phyloP scores from a whole-genome alignment of 2,888 invertebrate species.

The Anoplius nigerrimus region DNA sequence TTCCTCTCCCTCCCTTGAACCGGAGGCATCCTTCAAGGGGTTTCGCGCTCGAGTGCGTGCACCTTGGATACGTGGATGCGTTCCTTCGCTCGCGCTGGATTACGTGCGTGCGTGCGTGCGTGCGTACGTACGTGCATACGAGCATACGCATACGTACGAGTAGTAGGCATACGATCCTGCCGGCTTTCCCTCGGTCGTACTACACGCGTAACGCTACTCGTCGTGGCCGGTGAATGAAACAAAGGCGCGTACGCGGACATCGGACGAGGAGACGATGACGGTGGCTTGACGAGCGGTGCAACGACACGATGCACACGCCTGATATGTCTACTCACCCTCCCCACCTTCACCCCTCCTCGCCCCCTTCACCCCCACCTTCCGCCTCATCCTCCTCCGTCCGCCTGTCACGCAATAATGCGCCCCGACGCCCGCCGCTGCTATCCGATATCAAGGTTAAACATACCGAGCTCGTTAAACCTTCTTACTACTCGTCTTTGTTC shows the following conservation, averaged over 20 bases:
- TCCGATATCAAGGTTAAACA: no score
- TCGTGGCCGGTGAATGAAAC: conserved; percentile 59
- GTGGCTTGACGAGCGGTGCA: no score
- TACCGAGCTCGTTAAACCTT: no score
- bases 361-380: neutral
- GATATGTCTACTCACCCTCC: neutral
- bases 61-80: conserved; percentile 37
- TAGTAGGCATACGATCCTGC: neutral
- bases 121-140: conserved; percentile 33
- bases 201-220: conserved; percentile 38
- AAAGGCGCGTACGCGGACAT: conserved; percentile 42
- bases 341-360: neutral
- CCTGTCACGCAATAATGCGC: neutral
- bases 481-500: neutral
- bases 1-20: conserved; percentile 6
- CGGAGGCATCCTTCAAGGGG: conserved; percentile 46
- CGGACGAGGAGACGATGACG: neutral
- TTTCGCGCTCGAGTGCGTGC: conserved; percentile 50
- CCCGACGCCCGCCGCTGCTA: no score
- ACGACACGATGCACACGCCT: no score
- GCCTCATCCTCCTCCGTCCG: neutral
- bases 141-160: neutral
- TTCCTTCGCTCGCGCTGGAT: neutral
- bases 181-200: no score
- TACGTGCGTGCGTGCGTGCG: conserved; percentile 22